Base-by-base conservation (phyloP, 1,140 invertebrate genomes). In the Drosophila ambigua region DNA sequence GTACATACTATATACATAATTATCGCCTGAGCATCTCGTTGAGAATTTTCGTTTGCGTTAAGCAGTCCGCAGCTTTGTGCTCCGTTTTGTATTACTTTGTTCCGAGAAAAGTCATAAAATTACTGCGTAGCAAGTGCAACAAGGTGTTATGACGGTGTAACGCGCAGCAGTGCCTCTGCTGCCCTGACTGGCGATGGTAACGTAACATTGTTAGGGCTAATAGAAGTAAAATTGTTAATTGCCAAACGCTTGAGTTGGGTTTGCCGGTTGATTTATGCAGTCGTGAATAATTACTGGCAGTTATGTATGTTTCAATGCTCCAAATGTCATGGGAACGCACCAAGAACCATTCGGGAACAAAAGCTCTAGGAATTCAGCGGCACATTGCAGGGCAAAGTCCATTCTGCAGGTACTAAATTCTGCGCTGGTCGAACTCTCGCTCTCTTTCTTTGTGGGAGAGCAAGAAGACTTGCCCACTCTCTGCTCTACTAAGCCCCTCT, bases 221-320 rank as follows among this genome's bases (percentile, higher is more conserved):
- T 90, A 85, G 85, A 89, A 89, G 80, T 89, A 89, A 89, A 89
- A 89, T 78, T 85, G 81, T 89, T 89, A 89, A 90, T 89, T 85
- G 85, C 81, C 85, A 84, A 81, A 80, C 79, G 87, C 39, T 85
- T 85, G 82, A 87, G 73, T 85, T 81, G 74, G 55, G 67, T 77
- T 81, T 87, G 43, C 75, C 75, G 74, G 44, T 81, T 87, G 78
- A 85, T 81, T 87, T 81, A 81, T 77, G 55, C 67, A 67, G 43
- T 60, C 51, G 57, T 77, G 73, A 57, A 72, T 50, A 55, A 65
- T 73, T 61, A 35, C 41, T 41, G 58, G 20, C 31, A 16, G 31
- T 23, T 2, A n/a, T 24, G 20, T 2, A 20, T 1, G 15, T 23
- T 13, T 63, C 43, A 59, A 76, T 53, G 71, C 73, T 71, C 66